Conservation (phyloP, 2,113 vertebrate species). For the Ammodytes marinus region DNA sequence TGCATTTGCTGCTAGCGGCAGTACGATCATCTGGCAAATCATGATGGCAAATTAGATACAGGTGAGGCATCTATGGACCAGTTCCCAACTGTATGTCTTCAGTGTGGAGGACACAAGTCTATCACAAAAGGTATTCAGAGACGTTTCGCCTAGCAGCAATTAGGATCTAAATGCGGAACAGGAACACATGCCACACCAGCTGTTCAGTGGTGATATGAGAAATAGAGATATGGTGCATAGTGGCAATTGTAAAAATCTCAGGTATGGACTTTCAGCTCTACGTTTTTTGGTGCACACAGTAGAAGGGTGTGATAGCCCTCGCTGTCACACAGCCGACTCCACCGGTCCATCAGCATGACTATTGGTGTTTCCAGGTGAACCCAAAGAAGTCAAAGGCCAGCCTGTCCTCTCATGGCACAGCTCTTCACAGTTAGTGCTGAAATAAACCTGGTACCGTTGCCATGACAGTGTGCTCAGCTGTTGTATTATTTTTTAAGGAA, state of each 20-base stretch:
- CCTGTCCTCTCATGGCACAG: constrained; percentile 40
- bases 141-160: constrained; percentile 29
- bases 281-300: not conserved
- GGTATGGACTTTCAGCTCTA: constrained; percentile 1
- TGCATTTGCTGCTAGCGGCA: constrained; percentile 37
- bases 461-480: constrained; percentile 55
- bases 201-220: constrained; percentile 25
- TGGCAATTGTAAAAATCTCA: constrained; percentile 2
- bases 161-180: constrained; percentile 51
- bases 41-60: constrained; percentile 57
- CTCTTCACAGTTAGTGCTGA: constrained; percentile 49
- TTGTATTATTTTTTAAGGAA: constrained; percentile 10
- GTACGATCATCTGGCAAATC: constrained; percentile 45
- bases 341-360: constrained; percentile 14
- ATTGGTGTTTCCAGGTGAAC: constrained; percentile 10
- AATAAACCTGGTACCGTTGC: constrained; percentile 59
- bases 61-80: constrained; percentile 24
- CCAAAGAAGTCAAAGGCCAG: constrained; percentile 26
- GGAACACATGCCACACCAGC: constrained; percentile 53
- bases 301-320: not conserved
- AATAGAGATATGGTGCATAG: constrained; percentile 26
- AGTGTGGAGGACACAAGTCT: not conserved
- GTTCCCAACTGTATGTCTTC: not conserved
- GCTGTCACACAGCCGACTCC: constrained; percentile 10
- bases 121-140: constrained; percentile 20